Base-by-base conservation (phyloP, 2,797 vertebrate genomes). In the Leucoraja ocellata region DNA sequence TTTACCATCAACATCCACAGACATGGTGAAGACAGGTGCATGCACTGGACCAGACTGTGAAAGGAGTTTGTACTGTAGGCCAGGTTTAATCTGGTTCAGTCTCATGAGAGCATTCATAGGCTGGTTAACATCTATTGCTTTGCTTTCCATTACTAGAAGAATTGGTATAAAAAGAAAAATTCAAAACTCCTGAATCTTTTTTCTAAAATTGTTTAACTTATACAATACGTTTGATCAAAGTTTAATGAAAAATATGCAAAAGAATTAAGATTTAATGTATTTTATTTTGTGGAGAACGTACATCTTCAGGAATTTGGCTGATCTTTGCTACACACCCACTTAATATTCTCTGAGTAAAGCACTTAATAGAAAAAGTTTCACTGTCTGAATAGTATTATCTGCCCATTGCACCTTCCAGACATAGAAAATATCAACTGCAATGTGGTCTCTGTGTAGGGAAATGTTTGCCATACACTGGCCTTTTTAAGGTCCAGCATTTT, bases 21-120 rank as follows among this genome's bases (percentile, higher is more conserved):
- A 99, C 99, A 99, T 99, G 94, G 99, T 99, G 96, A 99, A 99
- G 96, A 99, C 98, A 0, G 99, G 98, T 79, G 99, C 98, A 63
- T 99, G 99, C 94, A 99, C 99, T 46, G 99, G 99, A 94, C 98
- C 99, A 90, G 99, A 99, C 96, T 99, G 98, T 94, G 98, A 99
- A 94, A 99, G 97, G 95, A 99, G 98, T 94, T 99, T 99, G 94
- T 99, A 99, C 95, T 99, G 99, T 96, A 99, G 97, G 90, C 99
- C 99, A 93, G 99, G 98, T 94, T 98, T 97, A 96, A 99, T 99
- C 97, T 99, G 99, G 97, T 99, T 99, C 95, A 99, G 96, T 94
- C 99, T 97, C 99, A 99, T 99, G 95, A 99, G 96, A 94, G 98
- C 99, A 93, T 99, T 99, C 98, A 99, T 99, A 94, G 97, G 97